phyloP scores from a whole-genome alignment of 2,113 vertebrate genomes.

The Gorsachius goisagi region DNA sequence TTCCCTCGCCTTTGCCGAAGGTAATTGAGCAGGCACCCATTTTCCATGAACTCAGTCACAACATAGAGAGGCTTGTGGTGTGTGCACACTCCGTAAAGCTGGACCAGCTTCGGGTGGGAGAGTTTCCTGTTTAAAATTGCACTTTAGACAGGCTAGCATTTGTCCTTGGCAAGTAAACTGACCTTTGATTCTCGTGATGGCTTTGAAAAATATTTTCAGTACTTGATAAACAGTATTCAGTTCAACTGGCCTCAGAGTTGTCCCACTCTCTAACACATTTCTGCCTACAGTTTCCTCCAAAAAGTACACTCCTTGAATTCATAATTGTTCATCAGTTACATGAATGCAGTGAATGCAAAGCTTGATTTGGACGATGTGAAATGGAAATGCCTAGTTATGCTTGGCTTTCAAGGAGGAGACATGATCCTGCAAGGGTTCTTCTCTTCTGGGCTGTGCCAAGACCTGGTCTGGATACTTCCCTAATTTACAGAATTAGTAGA shows the following conservation, averaged over 20 bases:
- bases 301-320: not conserved
- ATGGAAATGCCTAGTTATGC: not conserved
- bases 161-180: not conserved
- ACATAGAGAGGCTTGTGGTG: slow-evolving; percentile 79
- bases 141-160: not conserved
- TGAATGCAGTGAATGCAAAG: not conserved
- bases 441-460: not conserved
- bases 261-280: not conserved
- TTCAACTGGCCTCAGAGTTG: not conserved
- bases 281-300: not conserved
- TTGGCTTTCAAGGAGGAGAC: not conserved
- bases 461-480: not conserved
- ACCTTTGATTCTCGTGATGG: not conserved
- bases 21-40: slow-evolving; percentile 83
- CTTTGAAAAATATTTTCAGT: not conserved
- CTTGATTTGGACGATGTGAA: not conserved
- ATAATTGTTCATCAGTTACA: not conserved
- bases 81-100: slow-evolving; percentile 87
- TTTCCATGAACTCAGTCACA: slow-evolving; percentile 88
- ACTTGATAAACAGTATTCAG: not conserved
- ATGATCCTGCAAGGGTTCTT: not conserved
- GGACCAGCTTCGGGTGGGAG: slow-evolving; percentile 84
- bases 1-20: slow-evolving; percentile 68
- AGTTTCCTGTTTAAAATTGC: slow-evolving; percentile 74
- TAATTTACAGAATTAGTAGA: not conserved